These are phyloP conservation scores for Enteromius argenteus DNA, from an alignment of 2,797 vertebrate species.

Conservation along the genomic window DNA sequence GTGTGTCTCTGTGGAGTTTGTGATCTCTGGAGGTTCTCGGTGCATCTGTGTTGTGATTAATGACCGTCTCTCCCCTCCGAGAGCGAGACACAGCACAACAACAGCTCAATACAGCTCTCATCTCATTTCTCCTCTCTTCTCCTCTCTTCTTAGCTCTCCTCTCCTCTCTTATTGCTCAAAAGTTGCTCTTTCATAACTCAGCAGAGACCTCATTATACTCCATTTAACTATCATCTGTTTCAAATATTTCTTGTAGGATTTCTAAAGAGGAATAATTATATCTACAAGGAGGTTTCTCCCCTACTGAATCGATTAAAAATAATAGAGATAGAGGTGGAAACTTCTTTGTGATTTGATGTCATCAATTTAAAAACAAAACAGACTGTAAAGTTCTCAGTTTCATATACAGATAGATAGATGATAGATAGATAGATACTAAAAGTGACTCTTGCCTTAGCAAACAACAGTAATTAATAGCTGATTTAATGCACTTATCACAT, in stretches of 20 bases:
- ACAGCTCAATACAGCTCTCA: slow-evolving; percentile 28
- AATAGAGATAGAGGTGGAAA: neutral
- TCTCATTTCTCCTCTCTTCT: slow-evolving; percentile 41
- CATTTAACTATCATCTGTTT: neutral
- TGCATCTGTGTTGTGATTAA: slow-evolving; percentile 48
- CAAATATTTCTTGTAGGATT: neutral
- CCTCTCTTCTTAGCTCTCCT: slow-evolving; percentile 15
- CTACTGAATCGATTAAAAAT: neutral
- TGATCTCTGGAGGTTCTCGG: slow-evolving; percentile 35
- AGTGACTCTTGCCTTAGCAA: neutral
- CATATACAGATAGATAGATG: neutral
- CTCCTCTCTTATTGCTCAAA: neutral
- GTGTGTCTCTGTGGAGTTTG: slow-evolving; percentile 8
- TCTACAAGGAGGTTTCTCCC: neutral
- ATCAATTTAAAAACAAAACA: neutral
- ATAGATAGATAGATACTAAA: neutral
- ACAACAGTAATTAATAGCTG: neutral
- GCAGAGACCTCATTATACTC: neutral
- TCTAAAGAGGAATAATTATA: neutral
- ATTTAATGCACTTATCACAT: neutral
- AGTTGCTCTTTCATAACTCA: neutral
- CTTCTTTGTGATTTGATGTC: neutral
- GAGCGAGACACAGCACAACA: slow-evolving; percentile 23
- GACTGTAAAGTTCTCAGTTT: neutral
- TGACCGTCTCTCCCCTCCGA: slow-evolving; percentile 30